Conservation (phyloP, 2,888 invertebrate species). For the Caenorhabditis sp. region DNA sequence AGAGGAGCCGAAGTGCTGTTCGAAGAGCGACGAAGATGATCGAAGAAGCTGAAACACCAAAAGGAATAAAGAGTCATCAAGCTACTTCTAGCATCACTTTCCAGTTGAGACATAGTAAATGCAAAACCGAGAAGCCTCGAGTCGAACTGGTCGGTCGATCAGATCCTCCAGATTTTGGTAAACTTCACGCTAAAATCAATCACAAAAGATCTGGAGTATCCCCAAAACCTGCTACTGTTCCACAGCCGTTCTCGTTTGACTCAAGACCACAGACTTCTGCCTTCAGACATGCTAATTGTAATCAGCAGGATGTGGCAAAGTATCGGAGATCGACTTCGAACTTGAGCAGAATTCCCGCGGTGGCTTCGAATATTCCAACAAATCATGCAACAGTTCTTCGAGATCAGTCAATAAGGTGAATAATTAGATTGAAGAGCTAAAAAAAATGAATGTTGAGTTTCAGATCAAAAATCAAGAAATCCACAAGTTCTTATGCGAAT, state of each 20-base stretch:
- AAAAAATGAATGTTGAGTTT: neutral
- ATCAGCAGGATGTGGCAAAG: slow-evolving; percentile 13
- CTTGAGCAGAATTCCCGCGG: neutral
- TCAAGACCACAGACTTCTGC: slow-evolving; percentile 16
- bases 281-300: slow-evolving; percentile 21
- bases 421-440: no score
- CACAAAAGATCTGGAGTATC: slow-evolving; percentile 7
- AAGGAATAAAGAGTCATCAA: slow-evolving; percentile 36
- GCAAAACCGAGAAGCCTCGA: slow-evolving; percentile 13
- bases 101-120: slow-evolving; percentile 23
- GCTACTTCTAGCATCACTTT: slow-evolving; percentile 18
- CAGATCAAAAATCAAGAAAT: slow-evolving; percentile 13
- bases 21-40: slow-evolving; percentile 20
- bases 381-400: slow-evolving; percentile 29
- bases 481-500: neutral
- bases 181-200: slow-evolving; percentile 32
- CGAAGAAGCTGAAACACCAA: slow-evolving; percentile 36
- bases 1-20: slow-evolving; percentile 20
- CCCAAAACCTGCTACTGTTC: slow-evolving; percentile 31
- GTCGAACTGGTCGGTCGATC: slow-evolving; percentile 6
- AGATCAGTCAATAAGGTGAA: slow-evolving; percentile 19
- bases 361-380: slow-evolving; percentile 6
- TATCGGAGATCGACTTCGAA: slow-evolving; percentile 2
- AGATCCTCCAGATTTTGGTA: slow-evolving; percentile 37
- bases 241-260: slow-evolving; percentile 28